Evolutionary conservation across 2,113 vertebrate species (phyloP).

Genomic region (Esox niger): DNA sequence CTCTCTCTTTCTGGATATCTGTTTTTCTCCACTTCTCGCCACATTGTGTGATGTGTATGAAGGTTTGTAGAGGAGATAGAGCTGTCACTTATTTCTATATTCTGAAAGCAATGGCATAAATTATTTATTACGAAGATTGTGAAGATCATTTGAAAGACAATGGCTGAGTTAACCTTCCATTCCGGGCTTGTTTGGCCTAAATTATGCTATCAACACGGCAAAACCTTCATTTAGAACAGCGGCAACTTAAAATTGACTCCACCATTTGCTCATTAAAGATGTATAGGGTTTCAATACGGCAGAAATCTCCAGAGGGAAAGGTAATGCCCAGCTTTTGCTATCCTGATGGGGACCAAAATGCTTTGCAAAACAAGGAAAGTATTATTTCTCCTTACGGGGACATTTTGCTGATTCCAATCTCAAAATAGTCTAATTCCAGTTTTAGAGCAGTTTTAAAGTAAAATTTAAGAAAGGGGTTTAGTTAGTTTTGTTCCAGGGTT

Average conservation of each 20-base stretch:
- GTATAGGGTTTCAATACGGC: conserved; percentile 40
- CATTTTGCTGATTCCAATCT: too few species aligned
- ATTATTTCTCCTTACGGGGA: too few species aligned
- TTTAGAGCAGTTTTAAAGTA: too few species aligned
- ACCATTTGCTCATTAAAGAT: conserved; percentile 66
- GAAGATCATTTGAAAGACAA: conserved; percentile 41
- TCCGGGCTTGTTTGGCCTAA: conserved; percentile 50
- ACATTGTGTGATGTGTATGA: conserved; percentile 44
- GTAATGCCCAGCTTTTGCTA: too few species aligned
- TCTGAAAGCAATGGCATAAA: conserved; percentile 47
- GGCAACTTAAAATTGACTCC: conserved; percentile 46
- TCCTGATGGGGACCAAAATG: too few species aligned
- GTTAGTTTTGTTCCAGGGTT: too few species aligned
- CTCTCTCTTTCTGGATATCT: too few species aligned
- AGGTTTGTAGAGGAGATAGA: conserved; percentile 33
- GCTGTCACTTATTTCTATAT: conserved; percentile 55
- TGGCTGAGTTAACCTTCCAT: conserved; percentile 50
- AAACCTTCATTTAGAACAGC: conserved; percentile 31
- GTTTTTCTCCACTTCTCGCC: neutral
- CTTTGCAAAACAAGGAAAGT: too few species aligned
- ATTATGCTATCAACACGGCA: conserved; percentile 42
- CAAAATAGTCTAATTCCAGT: too few species aligned
- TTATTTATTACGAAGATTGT: conserved; percentile 48
- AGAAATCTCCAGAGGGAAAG: conserved; percentile 27
- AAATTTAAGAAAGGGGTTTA: too few species aligned